Conservation (phyloP, 2,797 vertebrate species). For the Discoglossus pictus region DNA sequence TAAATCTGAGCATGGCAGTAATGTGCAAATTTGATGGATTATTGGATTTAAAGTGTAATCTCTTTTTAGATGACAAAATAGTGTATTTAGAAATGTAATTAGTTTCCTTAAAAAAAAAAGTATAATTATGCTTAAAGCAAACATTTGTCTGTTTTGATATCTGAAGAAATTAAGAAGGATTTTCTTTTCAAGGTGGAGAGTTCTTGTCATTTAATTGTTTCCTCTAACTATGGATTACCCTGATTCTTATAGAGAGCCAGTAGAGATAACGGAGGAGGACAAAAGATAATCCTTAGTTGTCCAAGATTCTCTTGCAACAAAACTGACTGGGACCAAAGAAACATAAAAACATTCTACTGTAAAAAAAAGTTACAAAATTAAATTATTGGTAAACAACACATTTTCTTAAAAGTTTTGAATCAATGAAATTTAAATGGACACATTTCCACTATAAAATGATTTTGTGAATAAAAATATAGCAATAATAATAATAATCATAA, state of each 20-base stretch:
- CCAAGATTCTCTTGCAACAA: no score
- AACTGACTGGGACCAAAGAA: no score
- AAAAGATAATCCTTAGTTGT: no score
- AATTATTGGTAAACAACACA: no score
- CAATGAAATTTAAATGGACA: no score
- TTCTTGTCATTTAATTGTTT: constrained; percentile 32
- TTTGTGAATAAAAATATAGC: no score
- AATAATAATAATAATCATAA: no score
- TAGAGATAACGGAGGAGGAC: background rate
- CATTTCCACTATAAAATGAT: no score
- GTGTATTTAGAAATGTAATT: constrained; percentile 17
- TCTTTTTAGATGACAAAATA: constrained; percentile 24
- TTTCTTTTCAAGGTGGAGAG: constrained; percentile 18
- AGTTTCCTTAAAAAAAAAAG: constrained; percentile 19
- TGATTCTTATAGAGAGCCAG: background rate
- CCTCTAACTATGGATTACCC: constrained; percentile 13
- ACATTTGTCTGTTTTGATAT: constrained; percentile 40
- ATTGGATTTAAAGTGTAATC: constrained; percentile 10
- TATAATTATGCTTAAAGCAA: constrained; percentile 37
- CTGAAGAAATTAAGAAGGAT: constrained; percentile 30
- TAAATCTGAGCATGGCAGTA: no score
- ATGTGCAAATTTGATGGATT: constrained; percentile 2
- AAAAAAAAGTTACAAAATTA: no score
- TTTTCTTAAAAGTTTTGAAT: no score
- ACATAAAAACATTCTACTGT: no score